phyloP scores from a whole-genome alignment of 1,140 invertebrate genomes.

The Drosophila cardini region DNA sequence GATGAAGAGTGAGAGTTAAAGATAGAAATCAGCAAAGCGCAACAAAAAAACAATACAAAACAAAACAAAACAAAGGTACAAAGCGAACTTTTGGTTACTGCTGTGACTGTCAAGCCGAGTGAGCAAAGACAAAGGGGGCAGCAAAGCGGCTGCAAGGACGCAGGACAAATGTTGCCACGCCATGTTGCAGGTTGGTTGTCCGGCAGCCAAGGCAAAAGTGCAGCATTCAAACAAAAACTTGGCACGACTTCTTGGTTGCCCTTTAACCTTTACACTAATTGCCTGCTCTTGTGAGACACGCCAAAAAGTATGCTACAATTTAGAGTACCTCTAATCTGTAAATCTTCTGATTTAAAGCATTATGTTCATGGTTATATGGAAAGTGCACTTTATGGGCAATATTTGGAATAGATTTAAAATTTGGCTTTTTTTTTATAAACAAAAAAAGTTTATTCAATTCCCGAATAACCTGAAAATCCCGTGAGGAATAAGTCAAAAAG shows the following conservation, averaged over 20 bases:
- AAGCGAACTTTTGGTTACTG: conserved; percentile 67
- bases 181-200: conserved; percentile 50
- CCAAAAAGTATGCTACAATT: conserved; percentile 12
- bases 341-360: not conserved
- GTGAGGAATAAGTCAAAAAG: no score
- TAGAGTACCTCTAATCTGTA: not conserved
- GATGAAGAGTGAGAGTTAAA: conserved; percentile 13
- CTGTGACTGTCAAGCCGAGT: conserved; percentile 77
- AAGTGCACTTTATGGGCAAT: no score
- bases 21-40: conserved; percentile 53
- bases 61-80: conserved; percentile 61
- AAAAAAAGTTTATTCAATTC: no score
- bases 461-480: no score
- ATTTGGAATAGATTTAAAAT: no score
- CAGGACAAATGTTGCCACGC: conserved; percentile 41
- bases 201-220: conserved; percentile 10
- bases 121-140: conserved; percentile 66
- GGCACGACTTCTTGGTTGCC: conserved; percentile 13
- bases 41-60: conserved; percentile 39
- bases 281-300: not conserved
- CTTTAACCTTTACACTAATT: conserved; percentile 16
- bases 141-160: conserved; percentile 30
- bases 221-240: conserved; percentile 11
- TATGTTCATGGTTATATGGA: no score
- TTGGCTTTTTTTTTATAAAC: no score